Evolutionary conservation across 2,797 vertebrate species (phyloP).

Genomic region (Eospalax fontanierii): DNA sequence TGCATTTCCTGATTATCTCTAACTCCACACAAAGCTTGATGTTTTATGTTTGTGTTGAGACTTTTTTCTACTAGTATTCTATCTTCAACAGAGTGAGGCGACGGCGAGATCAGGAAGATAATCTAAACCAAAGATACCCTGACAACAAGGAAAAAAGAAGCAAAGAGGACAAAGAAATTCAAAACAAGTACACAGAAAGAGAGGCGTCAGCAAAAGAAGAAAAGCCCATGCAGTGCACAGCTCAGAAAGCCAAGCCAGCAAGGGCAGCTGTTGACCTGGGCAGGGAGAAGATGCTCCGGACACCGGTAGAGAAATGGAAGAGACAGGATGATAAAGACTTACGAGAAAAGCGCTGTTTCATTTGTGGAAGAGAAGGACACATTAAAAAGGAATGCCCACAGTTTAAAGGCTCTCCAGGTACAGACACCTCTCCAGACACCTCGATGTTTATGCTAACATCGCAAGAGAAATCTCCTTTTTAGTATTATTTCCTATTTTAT

Average conservation of each 20-base stretch:
- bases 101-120: constrained; percentile 90
- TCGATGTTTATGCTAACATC: not conserved
- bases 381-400: constrained; percentile 96
- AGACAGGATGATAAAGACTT: constrained; percentile 90
- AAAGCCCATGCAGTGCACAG: constrained; percentile 71
- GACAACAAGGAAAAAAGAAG: constrained; percentile 89
- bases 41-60: constrained; percentile 44
- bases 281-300: constrained; percentile 89
- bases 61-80: constrained; percentile 44
- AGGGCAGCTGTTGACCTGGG: constrained; percentile 84
- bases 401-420: constrained; percentile 94
- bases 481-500: constrained; percentile 26
- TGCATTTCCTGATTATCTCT: not conserved
- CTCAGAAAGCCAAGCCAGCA: constrained; percentile 85
- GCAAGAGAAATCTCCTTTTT: constrained; percentile 52
- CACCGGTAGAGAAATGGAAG: constrained; percentile 92
- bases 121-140: constrained; percentile 86
- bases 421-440: constrained; percentile 19
- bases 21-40: not conserved
- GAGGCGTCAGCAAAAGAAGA: constrained; percentile 86
- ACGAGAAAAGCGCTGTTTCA: constrained; percentile 94
- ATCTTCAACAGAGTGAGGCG: constrained; percentile 90
- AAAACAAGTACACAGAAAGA: constrained; percentile 86
- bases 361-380: constrained; percentile 95
- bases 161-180: constrained; percentile 89